phyloP scores from a whole-genome alignment of 2,888 invertebrate genomes.

The Willowsia nigromaculata region DNA sequence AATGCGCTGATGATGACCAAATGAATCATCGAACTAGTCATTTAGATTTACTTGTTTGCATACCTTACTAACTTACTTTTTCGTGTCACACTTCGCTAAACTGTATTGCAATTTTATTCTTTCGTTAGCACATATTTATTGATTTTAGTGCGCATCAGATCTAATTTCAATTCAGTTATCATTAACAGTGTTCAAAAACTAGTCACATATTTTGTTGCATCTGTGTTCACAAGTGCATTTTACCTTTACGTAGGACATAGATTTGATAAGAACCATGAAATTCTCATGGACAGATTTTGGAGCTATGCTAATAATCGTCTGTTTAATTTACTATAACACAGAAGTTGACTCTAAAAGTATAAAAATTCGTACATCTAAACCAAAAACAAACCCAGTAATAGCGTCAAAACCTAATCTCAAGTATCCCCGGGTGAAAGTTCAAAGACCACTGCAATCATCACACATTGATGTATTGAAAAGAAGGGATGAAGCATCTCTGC shows the following conservation, averaged over 20 bases:
- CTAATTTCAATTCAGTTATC: no score
- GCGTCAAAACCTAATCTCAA: background rate
- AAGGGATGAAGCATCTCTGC: background rate
- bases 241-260: no score
- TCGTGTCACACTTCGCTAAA: background rate
- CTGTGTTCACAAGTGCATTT: no score
- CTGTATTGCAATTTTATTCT: background rate
- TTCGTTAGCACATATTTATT: no score
- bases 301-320: background rate
- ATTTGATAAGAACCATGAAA: constrained; percentile 2
- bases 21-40: no score
- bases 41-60: no score
- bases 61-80: background rate
- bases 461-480: background rate
- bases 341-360: background rate
- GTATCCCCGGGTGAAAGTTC: background rate
- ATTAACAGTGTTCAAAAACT: no score
- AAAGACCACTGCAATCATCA: background rate
- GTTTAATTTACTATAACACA: background rate
- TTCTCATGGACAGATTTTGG: background rate
- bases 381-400: background rate
- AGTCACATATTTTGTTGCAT: no score
- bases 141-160: no score
- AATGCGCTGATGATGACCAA: no score
- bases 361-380: background rate